Conservation (phyloP, 2,113 vertebrate genomes). For the Cricetomys ansorgei region DNA sequence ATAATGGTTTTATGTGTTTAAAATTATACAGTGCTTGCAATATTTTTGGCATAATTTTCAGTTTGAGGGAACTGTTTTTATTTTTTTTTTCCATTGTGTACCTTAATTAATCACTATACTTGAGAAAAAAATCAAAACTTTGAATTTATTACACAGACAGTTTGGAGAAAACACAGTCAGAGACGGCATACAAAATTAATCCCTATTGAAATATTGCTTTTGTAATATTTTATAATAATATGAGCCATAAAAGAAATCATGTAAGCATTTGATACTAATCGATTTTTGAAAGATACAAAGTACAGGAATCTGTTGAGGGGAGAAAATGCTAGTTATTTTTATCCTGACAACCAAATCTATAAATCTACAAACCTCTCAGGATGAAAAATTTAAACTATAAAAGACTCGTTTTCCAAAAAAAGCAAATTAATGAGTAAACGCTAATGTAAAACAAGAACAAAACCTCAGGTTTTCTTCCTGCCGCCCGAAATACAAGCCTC, state of each 20-base stretch:
- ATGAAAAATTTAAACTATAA: not conserved
- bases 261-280: constrained; percentile 48
- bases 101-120: not conserved
- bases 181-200: constrained; percentile 65
- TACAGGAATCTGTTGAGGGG: constrained; percentile 52
- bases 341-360: constrained; percentile 76
- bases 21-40: constrained; percentile 15
- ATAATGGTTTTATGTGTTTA: not conserved
- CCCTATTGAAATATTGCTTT: constrained; percentile 79
- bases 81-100: not conserved
- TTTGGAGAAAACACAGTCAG: constrained; percentile 63
- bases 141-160: constrained; percentile 1
- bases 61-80: not conserved
- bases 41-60: not conserved
- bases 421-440: not conserved
- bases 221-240: constrained; percentile 49
- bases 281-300: constrained; percentile 65
- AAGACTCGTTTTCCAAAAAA: not conserved
- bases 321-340: constrained; percentile 76
- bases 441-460: not conserved
- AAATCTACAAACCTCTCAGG: not conserved
- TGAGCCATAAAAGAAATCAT: constrained; percentile 65
- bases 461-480: not conserved
- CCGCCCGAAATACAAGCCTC: not conserved
- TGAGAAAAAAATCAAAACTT: constrained; percentile 1